phyloP scores from a whole-genome alignment of 1,140 invertebrate genomes.

The fruit fly (Drosophila melanogaster) region DNA sequence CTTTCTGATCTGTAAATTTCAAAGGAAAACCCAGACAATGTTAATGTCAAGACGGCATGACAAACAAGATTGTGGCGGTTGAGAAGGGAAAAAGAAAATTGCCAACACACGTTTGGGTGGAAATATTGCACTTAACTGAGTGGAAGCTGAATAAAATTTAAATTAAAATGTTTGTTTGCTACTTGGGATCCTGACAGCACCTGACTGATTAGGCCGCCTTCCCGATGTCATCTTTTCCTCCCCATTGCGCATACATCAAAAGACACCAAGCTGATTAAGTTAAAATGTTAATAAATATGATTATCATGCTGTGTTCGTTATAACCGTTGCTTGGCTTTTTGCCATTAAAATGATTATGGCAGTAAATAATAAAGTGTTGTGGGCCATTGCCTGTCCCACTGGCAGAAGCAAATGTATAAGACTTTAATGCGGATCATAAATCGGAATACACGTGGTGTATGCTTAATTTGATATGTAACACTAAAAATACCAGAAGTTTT shows the following conservation, averaged over 20 bases:
- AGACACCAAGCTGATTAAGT: constrained; percentile 63
- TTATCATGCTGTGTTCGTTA: constrained; percentile 54
- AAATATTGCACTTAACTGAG: constrained; percentile 44
- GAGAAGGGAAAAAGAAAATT: constrained; percentile 10
- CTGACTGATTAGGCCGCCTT: constrained; percentile 42
- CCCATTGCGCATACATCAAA: constrained; percentile 28
- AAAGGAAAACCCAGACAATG: constrained; percentile 33
- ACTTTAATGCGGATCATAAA: no score
- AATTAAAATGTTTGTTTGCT: constrained; percentile 57
- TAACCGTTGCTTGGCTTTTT: constrained; percentile 25
- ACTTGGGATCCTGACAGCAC: constrained; percentile 30
- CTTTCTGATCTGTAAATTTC: constrained; percentile 53
- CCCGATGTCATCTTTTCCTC: neutral
- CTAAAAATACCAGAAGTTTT: neutral
- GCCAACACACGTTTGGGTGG: constrained; percentile 25
- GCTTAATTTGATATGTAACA: neutral
- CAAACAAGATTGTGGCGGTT: constrained; percentile 19
- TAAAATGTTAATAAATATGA: constrained; percentile 77
- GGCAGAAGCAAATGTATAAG: neutral
- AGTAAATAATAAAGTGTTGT: constrained; percentile 75
- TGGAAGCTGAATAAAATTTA: constrained; percentile 50
- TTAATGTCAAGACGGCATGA: constrained; percentile 19
- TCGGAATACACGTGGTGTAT: constrained; percentile 41
- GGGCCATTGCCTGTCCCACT: neutral
- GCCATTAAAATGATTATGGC: constrained; percentile 75